Evolutionary conservation across 2,888 invertebrate genomes (phyloP), one percentile per base, ranked within the genome.

Genomic region (Physocephala rufipes): DNA sequence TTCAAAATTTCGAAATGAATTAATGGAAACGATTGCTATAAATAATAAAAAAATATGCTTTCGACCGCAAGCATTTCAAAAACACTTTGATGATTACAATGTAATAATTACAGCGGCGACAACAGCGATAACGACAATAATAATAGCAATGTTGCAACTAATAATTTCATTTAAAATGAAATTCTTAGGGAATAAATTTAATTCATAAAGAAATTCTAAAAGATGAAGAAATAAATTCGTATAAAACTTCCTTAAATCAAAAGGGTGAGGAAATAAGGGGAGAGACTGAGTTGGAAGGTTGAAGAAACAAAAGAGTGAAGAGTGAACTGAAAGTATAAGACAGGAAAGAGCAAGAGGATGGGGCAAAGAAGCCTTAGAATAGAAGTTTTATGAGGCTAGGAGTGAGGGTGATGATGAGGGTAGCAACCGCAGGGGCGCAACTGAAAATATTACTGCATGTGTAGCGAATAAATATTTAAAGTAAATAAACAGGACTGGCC

Each of bases 401-500:
- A 3, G 12, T 21, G n/a, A 1, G 21, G 53, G 12, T 7, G 21
- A 4, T 21, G 1, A 12, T 0, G 53, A n/a, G 2, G 15, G 5
- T 7, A n/a, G 19, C 21, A 21, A 21, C 21, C 21, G 21, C n/a
- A 21, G 15, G 4, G 53, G 53, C n/a, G 53, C n/a, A 13, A 53
- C 9, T 13, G 47, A 67, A 67, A 67, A 61, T 67, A 67, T 67
- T 67, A 30, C 67, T 59, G 59, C 77, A 77, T 77, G 73, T 77
- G 77, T 77, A 77, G 73, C 74, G 76, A 73, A 77, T 77, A 77
- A 77, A 77, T 77, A 76, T 74, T 58, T 26, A 58, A 67, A 58
- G 43, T 67, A 55, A 51, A 45, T 43, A 58, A 26, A 36, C 53
- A 53, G 21, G 24, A 24, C 3, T 65, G 28, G 19, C 49, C 15